Base-by-base conservation (phyloP, 92 coral and sea anemone genomes). In the Parazoanthus swiftii region DNA sequence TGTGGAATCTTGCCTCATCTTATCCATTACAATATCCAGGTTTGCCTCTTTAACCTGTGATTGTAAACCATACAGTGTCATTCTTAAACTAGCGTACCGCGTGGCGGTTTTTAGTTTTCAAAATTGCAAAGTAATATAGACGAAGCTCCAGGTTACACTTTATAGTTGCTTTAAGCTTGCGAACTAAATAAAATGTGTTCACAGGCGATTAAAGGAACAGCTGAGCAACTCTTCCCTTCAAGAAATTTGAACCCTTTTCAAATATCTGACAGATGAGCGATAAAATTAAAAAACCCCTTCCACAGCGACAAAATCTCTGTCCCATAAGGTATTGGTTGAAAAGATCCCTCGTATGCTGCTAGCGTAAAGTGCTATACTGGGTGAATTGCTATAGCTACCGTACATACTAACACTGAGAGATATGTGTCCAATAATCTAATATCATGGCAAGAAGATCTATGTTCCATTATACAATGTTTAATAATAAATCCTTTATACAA, bases 11-110 rank as follows among this genome's bases (percentile, higher is more conserved):
- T 97, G 99, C 81, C 99, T 93, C 97, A 97, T 92, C 82, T 94
- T 93, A 89, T 97, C 99, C 99, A 97, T 97, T 4, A 97, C 89
- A 16, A 97, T 97, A 51, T 97, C 99, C 76, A 97, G 92, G 81
- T 97, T 95, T 16, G 99, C 99, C 81, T 97, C 99, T 90, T 93
- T 97, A 70, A 97, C 98, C 70, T 63, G 70, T 21, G 70, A 7
- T 58, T 63, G 3, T 63, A 23, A 63, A 20, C 23, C 23, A 58
- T 20, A 13, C 20, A 15, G 20, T 54, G 59, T 54, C 59, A 54
- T 0, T 54, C 18, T 54, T 11, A 54, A 54, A 54, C 51, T 10
- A 48, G 51, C 11, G 8, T 48, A 6, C 11, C 11, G 51, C 1
- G 51, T 48, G 7, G 51, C 8, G 51, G 1, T 48, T 48, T 6